phyloP scores from a whole-genome alignment of 2,113 vertebrate genomes.

The Cyanocitta stelleri region DNA sequence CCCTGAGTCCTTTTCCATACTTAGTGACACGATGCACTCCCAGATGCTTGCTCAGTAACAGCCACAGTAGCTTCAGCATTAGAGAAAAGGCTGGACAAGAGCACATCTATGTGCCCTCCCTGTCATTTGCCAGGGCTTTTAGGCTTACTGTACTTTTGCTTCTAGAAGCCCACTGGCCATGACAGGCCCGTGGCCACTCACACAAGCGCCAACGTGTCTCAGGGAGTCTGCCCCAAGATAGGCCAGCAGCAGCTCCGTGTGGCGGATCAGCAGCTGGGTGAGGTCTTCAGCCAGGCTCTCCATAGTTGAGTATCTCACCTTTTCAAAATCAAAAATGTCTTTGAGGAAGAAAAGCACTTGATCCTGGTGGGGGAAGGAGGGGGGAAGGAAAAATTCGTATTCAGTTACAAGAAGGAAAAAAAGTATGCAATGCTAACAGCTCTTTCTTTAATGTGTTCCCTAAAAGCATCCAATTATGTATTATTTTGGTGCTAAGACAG shows the following conservation, averaged over 20 bases:
- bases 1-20: constrained; percentile 71
- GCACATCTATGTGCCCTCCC: not conserved
- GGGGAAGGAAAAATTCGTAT: not conserved
- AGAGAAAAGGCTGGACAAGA: not conserved
- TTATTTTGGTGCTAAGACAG: not conserved
- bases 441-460: not conserved
- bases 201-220: constrained; percentile 61
- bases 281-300: constrained; percentile 89
- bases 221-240: constrained; percentile 77
- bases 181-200: constrained; percentile 25
- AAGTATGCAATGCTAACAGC: not conserved
- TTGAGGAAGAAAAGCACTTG: constrained; percentile 93
- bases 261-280: constrained; percentile 79
- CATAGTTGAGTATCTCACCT: constrained; percentile 85
- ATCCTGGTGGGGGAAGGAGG: constrained; percentile 66
- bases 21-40: not conserved
- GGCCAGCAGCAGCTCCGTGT: constrained; percentile 81
- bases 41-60: not conserved
- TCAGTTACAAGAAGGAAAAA: not conserved
- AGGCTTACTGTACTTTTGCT: constrained; percentile 71
- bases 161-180: constrained; percentile 67
- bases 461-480: not conserved
- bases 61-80: not conserved
- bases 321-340: constrained; percentile 96
- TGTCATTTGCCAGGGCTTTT: not conserved